Evolutionary conservation across 2,797 vertebrate species (phyloP).

Genomic region (Gallinago stenura): DNA sequence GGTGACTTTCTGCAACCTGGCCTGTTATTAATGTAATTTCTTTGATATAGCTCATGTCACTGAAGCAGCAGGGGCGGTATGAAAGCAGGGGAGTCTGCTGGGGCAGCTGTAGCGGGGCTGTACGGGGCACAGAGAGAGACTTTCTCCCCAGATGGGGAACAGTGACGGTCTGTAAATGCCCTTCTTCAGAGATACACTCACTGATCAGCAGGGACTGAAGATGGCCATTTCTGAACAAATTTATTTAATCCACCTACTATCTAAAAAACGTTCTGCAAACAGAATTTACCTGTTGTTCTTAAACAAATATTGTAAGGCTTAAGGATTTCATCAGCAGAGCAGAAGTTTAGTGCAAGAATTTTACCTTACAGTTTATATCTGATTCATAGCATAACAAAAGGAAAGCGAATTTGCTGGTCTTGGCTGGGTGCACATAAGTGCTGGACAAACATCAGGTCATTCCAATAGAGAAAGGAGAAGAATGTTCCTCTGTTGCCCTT

Average conservation of each 20-base stretch:
- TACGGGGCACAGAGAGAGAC: background rate
- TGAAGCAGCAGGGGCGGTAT: background rate
- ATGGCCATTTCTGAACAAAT: background rate
- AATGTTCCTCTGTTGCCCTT: background rate
- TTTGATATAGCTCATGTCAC: background rate
- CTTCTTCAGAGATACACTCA: background rate
- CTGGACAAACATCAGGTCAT: conserved; percentile 23
- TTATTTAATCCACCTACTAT: background rate
- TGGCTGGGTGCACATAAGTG: background rate
- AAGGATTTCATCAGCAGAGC: background rate
- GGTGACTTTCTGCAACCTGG: background rate
- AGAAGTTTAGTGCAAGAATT: background rate
- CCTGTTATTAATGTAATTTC: background rate
- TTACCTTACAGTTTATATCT: background rate
- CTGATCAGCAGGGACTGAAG: background rate
- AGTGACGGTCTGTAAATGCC: background rate
- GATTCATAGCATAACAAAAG: background rate
- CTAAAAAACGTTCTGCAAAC: background rate
- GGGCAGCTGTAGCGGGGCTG: background rate
- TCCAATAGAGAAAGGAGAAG: background rate
- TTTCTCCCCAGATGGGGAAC: background rate
- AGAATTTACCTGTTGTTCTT: background rate
- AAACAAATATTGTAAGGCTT: background rate
- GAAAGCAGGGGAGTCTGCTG: background rate
- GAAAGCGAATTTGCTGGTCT: background rate